A percentile compares a stretch with the other conserved stretches of the same genome.
Evolutionary conservation across 1,140 invertebrate species (phyloP).

Genomic region (Trichonephila inaurata): DNA sequence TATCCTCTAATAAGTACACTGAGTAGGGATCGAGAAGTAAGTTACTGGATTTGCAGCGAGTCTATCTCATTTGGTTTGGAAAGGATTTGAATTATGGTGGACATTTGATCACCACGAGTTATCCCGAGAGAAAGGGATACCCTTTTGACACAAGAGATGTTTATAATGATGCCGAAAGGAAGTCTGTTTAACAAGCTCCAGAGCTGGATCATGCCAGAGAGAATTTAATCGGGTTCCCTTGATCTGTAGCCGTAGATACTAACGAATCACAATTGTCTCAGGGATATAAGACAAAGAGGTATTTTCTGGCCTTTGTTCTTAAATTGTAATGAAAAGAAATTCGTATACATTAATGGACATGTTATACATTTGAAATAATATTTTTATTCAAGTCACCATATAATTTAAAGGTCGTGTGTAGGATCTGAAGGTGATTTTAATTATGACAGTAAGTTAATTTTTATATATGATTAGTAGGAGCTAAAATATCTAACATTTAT

Average conservation of each 20-base stretch:
- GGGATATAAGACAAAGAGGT: background rate
- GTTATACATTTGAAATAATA: no score
- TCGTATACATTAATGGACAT: no score
- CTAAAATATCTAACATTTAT: no score
- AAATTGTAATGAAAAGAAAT: no score
- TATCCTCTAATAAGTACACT: no score
- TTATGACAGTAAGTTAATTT: no score
- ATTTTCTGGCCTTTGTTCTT: no score
- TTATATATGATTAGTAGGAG: no score
- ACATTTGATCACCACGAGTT: background rate
- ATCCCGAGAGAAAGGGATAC: background rate
- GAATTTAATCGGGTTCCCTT: conserved; percentile 4
- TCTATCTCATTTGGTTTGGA: background rate
- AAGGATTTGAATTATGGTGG: background rate
- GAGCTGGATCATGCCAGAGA: background rate
- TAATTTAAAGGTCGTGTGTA: no score
- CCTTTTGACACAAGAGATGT: background rate
- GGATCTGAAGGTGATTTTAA: no score
- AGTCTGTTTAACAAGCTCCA: background rate
- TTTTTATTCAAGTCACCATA: no score
- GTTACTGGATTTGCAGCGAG: background rate
- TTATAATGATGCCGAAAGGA: conserved; percentile 26
- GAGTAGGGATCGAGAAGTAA: no score
- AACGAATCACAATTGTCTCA: conserved; percentile 4
- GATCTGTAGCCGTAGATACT: background rate